phyloP scores from a whole-genome alignment of 1,140 invertebrate genomes.

The Heliconius congener region DNA sequence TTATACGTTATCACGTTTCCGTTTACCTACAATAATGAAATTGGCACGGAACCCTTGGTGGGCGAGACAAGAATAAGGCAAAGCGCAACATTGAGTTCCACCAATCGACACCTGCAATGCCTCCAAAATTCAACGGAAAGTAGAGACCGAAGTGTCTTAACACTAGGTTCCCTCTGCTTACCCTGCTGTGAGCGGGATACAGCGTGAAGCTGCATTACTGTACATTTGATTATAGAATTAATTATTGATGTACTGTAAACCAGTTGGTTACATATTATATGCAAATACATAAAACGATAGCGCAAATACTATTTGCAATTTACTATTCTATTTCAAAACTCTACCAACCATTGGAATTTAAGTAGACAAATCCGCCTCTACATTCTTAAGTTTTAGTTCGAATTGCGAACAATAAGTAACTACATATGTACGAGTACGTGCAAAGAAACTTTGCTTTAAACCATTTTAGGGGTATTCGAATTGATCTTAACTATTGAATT shows the following conservation, averaged over 20 bases:
- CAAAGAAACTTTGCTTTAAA: constrained; percentile 1
- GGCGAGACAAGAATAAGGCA: too few species aligned
- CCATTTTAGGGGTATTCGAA: background rate
- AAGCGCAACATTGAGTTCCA: too few species aligned
- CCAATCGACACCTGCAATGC: too few species aligned
- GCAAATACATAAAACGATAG: background rate
- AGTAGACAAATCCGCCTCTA: constrained; percentile 6
- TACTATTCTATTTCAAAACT: constrained; percentile 2
- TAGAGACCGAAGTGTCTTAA: too few species aligned
- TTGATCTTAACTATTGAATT: background rate
- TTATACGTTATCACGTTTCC: too few species aligned
- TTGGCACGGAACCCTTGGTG: too few species aligned
- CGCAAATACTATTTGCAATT: background rate
- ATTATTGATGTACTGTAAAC: background rate
- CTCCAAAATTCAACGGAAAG: too few species aligned
- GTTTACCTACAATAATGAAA: too few species aligned
- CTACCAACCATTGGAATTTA: constrained; percentile 9
- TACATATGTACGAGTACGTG: constrained; percentile 4
- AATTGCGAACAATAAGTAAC: background rate
- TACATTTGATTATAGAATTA: background rate
- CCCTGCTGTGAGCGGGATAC: too few species aligned
- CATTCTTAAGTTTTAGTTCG: background rate
- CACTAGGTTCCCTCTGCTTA: too few species aligned
- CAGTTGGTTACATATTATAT: background rate
- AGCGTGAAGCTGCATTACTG: too few species aligned